Conservation (phyloP, 2,888 invertebrate species). For the Helleia helle region DNA sequence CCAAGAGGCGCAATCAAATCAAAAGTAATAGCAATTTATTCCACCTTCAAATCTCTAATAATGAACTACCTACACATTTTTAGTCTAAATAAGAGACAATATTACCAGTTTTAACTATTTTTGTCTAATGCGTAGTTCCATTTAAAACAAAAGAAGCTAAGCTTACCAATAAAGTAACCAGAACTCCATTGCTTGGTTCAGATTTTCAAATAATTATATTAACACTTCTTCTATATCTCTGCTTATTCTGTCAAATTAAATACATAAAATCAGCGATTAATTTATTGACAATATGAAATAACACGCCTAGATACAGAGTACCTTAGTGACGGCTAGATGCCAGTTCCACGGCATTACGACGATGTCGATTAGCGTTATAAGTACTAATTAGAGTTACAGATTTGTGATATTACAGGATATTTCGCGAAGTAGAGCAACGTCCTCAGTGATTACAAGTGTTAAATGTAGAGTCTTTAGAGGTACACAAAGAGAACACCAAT, state of each 20-base stretch:
- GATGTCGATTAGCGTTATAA: constrained; percentile 39
- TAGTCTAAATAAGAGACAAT: too few relatives aligned
- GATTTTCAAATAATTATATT: background rate
- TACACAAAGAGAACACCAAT: constrained; percentile 68
- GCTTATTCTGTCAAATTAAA: background rate
- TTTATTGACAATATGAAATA: constrained; percentile 7
- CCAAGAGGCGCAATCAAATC: too few relatives aligned
- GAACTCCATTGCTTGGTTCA: background rate
- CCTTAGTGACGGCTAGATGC: constrained; percentile 12
- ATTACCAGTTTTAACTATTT: too few relatives aligned
- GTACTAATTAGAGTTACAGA: constrained; percentile 60
- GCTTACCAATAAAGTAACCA: too few relatives aligned
- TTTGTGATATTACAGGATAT: constrained; percentile 71
- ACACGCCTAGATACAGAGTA: constrained; percentile 9
- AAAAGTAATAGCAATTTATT: too few relatives aligned
- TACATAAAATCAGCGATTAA: constrained; percentile 3
- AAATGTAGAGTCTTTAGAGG: constrained; percentile 56
- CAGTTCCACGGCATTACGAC: constrained; percentile 44
- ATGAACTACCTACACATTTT: too few relatives aligned
- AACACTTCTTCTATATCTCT: background rate
- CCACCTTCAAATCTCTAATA: too few relatives aligned
- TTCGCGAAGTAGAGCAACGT: constrained; percentile 61
- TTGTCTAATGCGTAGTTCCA: too few relatives aligned
- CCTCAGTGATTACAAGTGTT: constrained; percentile 57
- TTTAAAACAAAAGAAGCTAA: too few relatives aligned